Base-by-base conservation (phyloP, 2,888 invertebrate genomes). In the Autographa pulchrina region DNA sequence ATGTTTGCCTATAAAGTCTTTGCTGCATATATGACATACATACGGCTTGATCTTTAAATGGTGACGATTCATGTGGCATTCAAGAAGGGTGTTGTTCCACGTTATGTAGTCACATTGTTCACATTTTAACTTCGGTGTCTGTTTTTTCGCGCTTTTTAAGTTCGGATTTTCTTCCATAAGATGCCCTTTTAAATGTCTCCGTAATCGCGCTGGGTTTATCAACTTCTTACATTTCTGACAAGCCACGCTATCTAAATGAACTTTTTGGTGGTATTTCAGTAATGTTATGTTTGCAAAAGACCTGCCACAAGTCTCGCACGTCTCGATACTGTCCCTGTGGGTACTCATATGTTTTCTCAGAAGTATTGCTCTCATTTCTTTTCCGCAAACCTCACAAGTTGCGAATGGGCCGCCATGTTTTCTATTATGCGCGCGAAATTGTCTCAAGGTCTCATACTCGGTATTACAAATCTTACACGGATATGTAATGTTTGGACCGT, bases 21-120 rank as follows among this genome's bases (percentile, higher is more conserved):
- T 87, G 7, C 77, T 84, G 31, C 90, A 90, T 52, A 86, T 75
- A 14, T 85, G 76, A 62, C 90, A 90, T 0, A 84, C 73, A 18
- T 86, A 89, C 0, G 90, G 90, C 43, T 86, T 87, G 1, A 86
- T 78, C 75, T 89, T 89, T 20, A 87, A 75, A 68, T 89, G 89
- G 9, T 85, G 84, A 20, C 89, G 78, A 43, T 89, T 89, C 65
- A 86, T 84, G 66, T 89, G 89, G 5, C 87, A 85, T 68, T 89
- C 89, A 32, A 89, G 62, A 70, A 78, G 63, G 9, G 75, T 80
- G 72, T 65, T 71, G 68, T 73, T 85, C 85, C 56, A 68, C 70
- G 87, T 58, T 78, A 77, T 82, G 25, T 80, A 80, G 0, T 78
- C 84, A 35, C 88, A 88, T 4, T 74, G 32, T 4, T 84, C 61